Percentiles rank a stretch among this genome's conserved stretches.
These are phyloP conservation scores for Drosophila birchii DNA, from an alignment of 2,888 invertebrate genomes.

Conservation along the genomic window DNA sequence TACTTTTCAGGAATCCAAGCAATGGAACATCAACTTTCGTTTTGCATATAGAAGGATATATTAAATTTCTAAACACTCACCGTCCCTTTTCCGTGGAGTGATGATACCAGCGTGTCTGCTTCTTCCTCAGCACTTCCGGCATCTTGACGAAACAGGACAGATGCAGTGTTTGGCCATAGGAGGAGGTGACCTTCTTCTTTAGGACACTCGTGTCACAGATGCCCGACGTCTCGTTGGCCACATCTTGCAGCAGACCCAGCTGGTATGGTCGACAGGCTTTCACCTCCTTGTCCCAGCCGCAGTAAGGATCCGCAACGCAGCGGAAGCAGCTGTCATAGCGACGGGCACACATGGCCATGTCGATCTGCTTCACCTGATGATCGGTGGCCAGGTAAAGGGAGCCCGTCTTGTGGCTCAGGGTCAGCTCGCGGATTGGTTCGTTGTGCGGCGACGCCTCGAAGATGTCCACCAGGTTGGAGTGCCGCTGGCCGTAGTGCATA, in stretches of 20 bases:
- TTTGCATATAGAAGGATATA: background rate
- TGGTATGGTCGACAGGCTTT: slow-evolving; percentile 94
- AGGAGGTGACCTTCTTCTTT: slow-evolving; percentile 94
- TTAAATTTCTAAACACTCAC: slow-evolving; percentile 73
- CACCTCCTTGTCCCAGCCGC: slow-evolving; percentile 97
- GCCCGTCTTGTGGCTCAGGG: slow-evolving; percentile 93
- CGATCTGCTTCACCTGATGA: slow-evolving; percentile 94
- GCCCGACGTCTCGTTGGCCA: slow-evolving; percentile 94
- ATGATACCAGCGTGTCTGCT: slow-evolving; percentile 94
- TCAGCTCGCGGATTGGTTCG: slow-evolving; percentile 94
- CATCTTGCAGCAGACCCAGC: slow-evolving; percentile 94
- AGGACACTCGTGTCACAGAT: slow-evolving; percentile 95
- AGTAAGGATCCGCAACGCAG: slow-evolving; percentile 97
- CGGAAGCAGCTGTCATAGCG: slow-evolving; percentile 96
- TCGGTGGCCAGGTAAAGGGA: slow-evolving; percentile 96
- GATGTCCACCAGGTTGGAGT: slow-evolving; percentile 94
- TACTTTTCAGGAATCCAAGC: background rate
- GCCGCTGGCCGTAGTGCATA: slow-evolving; percentile 91
- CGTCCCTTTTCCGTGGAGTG: slow-evolving; percentile 95
- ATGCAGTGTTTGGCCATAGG: slow-evolving; percentile 97
- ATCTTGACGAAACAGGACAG: slow-evolving; percentile 95
- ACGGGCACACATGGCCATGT: slow-evolving; percentile 94
- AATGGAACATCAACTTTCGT: background rate
- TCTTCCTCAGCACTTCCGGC: slow-evolving; percentile 92
- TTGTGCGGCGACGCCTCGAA: slow-evolving; percentile 94